These are phyloP conservation scores for Iselma pallidipennis DNA, from an alignment of 2,888 invertebrate species.

Conservation along the genomic window DNA sequence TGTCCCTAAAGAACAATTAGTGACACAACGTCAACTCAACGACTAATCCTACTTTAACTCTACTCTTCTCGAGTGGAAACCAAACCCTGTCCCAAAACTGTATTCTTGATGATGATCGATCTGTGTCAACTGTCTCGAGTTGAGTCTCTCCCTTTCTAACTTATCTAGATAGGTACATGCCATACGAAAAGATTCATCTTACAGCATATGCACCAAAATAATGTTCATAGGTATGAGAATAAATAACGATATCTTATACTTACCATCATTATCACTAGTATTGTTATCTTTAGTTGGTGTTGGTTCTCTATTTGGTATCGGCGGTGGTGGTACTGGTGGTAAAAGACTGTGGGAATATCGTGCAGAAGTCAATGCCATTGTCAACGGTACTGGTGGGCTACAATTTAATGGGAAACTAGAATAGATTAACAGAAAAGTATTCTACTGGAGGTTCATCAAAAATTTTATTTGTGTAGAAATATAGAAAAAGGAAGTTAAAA, in stretches of 20 bases:
- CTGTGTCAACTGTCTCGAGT: conserved; percentile 34
- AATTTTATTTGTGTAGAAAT: too few relatives aligned
- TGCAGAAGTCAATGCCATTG: conserved; percentile 65
- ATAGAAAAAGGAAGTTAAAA: too few relatives aligned
- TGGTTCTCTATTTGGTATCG: conserved; percentile 55
- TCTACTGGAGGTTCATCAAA: too few relatives aligned
- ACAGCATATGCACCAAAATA: not conserved
- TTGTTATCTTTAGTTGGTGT: conserved; percentile 58
- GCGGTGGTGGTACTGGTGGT: conserved; percentile 59
- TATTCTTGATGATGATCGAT: conserved; percentile 33
- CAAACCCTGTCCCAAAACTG: conserved; percentile 20
- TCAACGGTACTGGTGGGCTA: conserved; percentile 80
- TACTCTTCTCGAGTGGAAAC: conserved; percentile 11
- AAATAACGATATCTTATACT: too few relatives aligned
- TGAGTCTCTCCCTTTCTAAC: conserved; percentile 28
- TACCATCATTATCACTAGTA: conserved; percentile 71
- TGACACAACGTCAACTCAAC: conserved; percentile 24
- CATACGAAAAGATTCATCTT: conserved; percentile 7
- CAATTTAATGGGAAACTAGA: conserved; percentile 28
- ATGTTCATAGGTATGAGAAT: not conserved
- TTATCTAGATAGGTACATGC: too few relatives aligned
- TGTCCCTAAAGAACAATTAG: conserved; percentile 47
- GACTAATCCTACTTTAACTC: conserved; percentile 23
- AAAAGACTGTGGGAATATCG: conserved; percentile 67
- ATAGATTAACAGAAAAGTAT: conserved; percentile 6